A percentile compares a stretch with the other conserved stretches of the same genome.
These are phyloP conservation scores for Notothenia coriiceps DNA, from an alignment of 2,113 vertebrate genomes.

Conservation along the genomic window DNA sequence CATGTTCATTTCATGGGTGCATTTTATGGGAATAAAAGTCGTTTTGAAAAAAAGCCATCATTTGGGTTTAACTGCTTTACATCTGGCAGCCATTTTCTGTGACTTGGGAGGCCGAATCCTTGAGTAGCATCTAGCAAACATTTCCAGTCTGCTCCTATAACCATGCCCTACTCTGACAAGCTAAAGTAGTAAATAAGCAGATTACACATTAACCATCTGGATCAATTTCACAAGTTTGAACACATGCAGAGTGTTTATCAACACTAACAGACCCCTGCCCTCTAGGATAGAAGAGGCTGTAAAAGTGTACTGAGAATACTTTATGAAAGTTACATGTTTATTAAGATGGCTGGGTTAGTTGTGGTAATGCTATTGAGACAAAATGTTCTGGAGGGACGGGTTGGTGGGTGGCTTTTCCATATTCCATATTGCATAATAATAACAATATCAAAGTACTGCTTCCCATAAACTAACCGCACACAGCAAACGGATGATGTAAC, in stretches of 20 bases:
- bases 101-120: not conserved
- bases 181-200: not conserved
- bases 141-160: not conserved
- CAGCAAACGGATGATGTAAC: not conserved
- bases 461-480: slow-evolving; percentile 29
- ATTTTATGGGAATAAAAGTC: not conserved
- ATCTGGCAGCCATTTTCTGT: not conserved
- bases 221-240: slow-evolving; percentile 14
- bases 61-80: not conserved
- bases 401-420: slow-evolving; percentile 5
- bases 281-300: slow-evolving; percentile 3
- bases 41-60: not conserved
- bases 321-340: slow-evolving; percentile 44
- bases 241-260: slow-evolving; percentile 6
- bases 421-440: not conserved
- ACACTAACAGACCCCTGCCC: not conserved
- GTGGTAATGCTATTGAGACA: not conserved
- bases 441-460: not conserved
- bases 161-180: not conserved
- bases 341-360: slow-evolving; percentile 6
- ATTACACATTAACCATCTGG: not conserved
- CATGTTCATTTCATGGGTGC: not conserved
- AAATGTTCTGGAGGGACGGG: not conserved
- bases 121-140: not conserved
- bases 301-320: not conserved